phyloP scores from a whole-genome alignment of 2,797 vertebrate species.

The Clarias platycephalus region DNA sequence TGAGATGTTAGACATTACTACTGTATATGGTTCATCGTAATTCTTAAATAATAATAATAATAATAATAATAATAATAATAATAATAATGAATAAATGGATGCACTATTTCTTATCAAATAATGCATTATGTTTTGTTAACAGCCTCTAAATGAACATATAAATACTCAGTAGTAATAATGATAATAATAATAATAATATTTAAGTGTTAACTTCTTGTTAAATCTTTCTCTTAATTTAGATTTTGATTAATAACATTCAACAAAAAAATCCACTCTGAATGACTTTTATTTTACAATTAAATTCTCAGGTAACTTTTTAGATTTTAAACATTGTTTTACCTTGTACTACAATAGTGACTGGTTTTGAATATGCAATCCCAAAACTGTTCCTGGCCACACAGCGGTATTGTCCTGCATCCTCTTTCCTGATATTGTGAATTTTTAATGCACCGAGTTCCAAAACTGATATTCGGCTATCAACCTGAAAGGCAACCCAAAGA shows the following conservation, averaged over 20 bases:
- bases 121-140: background rate
- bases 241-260: no score
- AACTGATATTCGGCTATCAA: constrained; percentile 84
- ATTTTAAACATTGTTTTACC: constrained; percentile 67
- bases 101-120: background rate
- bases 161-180: background rate
- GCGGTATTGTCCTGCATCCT: constrained; percentile 92
- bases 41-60: background rate
- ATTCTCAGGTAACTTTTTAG: background rate
- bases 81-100: background rate
- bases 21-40: background rate
- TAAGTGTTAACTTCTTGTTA: no score
- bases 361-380: constrained; percentile 87
- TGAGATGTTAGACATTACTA: background rate
- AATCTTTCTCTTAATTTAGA: no score
- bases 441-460: constrained; percentile 91
- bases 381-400: constrained; percentile 95
- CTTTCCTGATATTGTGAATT: constrained; percentile 90
- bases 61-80: background rate
- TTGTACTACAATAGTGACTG: constrained; percentile 87
- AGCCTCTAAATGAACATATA: background rate
- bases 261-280: background rate
- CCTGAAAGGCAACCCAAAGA: constrained; percentile 65
- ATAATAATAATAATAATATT: no score
- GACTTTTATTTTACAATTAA: background rate